These are phyloP conservation scores for Mionectes olivaceus DNA, from an alignment of 2,797 vertebrate species.

Conservation along the genomic window DNA sequence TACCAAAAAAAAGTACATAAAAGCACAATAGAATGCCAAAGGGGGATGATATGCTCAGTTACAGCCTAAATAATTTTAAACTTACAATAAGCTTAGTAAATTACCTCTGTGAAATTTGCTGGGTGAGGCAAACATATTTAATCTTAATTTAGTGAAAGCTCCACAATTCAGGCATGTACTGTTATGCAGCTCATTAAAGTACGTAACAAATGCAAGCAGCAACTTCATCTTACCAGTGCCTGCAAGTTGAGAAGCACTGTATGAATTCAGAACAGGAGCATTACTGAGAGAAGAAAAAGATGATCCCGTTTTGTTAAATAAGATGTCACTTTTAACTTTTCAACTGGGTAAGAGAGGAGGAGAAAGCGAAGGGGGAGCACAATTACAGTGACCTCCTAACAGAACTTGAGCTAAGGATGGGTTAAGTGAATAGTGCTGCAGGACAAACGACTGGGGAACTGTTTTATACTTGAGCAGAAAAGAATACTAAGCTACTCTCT, in stretches of 20 bases:
- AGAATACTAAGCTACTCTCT: not conserved
- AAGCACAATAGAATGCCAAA: not conserved
- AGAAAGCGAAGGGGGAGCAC: not conserved
- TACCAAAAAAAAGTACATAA: not conserved
- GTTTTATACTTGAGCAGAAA: not conserved
- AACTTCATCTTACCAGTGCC: not conserved
- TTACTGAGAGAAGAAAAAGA: not conserved
- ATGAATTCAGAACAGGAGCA: not conserved
- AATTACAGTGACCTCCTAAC: not conserved
- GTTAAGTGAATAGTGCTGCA: not conserved
- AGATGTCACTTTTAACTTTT: not conserved
- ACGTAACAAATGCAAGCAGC: not conserved
- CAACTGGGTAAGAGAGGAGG: accelerated
- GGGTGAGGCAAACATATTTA: not conserved
- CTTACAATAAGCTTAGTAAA: not conserved
- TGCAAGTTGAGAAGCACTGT: not conserved
- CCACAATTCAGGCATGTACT: not conserved
- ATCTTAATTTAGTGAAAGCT: not conserved
- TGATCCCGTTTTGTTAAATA: not conserved
- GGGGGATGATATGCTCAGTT: not conserved
- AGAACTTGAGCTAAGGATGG: not conserved
- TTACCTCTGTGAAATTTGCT: not conserved
- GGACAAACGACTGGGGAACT: not conserved
- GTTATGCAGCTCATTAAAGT: not conserved
- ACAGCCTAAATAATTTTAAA: not conserved